Conservation (phyloP, 2,113 vertebrate species). For the Elephantulus edwardii region DNA sequence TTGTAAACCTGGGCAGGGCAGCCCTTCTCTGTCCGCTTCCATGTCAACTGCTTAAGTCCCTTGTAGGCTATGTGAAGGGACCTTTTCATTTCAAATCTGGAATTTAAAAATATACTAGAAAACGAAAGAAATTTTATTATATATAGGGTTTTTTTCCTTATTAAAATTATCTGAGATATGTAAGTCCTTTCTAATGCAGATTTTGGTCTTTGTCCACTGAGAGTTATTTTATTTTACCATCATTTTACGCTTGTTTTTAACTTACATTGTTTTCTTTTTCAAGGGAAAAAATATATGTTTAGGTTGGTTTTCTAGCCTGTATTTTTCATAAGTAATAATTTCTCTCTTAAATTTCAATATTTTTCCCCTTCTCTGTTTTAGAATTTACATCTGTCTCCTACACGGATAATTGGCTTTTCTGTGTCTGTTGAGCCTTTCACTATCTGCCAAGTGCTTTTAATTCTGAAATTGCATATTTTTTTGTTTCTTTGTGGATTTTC, state of each 20-base stretch:
- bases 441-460: neutral
- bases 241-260: neutral
- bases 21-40: neutral
- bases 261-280: neutral
- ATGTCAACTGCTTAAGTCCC: neutral
- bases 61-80: neutral
- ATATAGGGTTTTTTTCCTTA: neutral
- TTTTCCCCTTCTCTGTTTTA: neutral
- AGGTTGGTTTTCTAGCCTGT: neutral
- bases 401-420: neutral
- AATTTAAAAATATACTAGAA: slow-evolving; percentile 21
- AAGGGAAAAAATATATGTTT: neutral
- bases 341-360: neutral
- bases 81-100: slow-evolving; percentile 11
- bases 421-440: neutral
- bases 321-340: slow-evolving; percentile 10
- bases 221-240: neutral
- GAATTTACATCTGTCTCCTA: neutral
- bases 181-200: neutral
- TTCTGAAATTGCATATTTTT: slow-evolving; percentile 29
- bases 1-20: neutral
- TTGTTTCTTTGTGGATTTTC: neutral
- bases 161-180: neutral
- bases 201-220: neutral
- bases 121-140: neutral